Evolutionary conservation across 2,797 vertebrate species (phyloP), one percentile per base, ranked within the genome.

Genomic region (Peromyscus attwateri): DNA sequence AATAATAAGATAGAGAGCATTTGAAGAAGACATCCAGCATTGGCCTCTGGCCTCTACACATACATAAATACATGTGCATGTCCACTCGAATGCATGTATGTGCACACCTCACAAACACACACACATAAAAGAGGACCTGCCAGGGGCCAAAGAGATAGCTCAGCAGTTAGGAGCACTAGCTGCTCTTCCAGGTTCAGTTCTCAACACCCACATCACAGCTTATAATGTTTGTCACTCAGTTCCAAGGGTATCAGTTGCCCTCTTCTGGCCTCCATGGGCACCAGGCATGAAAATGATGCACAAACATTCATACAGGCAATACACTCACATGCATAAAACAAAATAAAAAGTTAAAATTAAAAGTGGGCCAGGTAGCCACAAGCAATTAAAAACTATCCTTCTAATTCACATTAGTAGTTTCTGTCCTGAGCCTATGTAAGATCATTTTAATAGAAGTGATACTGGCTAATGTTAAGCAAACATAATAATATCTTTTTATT

Each of bases 391-490:
- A 94, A 73, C 3, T 70, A 12, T 23, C 17, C 23, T 91, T 31
- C 73, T 60, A 27, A 40, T 43, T 85, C 46, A 46, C 21, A n/a
- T 52, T 17, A 88, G 21, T 23, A 34, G 77, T 55, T 82, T 87
- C 84, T 94, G 13, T 79, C 40, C 52, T n/a, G 76, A 7, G 1
- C 23, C 66, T 84, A 46, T 55, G 3, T n/a, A 49, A n/a, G 37
- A 49, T 23, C n/a, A 66, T 92, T 91, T 91, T 60, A 90, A 55
- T 77, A 55, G 34, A 76, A 71, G 6, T 95, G 49, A 88, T 70
- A 52, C 55, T 70, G 29, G 25, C 19, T 52, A 82, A 73, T 81
- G 5, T 7, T 93, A 68, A 46, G 14, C 29, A 68, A 66, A 81
- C 16, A 64, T 46, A 66, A 11, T 46, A 31, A 31, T 43, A 46